Conservation (phyloP, 53 echinoderm and acorn worm genomes). For the Temnopleurus reevesii region DNA sequence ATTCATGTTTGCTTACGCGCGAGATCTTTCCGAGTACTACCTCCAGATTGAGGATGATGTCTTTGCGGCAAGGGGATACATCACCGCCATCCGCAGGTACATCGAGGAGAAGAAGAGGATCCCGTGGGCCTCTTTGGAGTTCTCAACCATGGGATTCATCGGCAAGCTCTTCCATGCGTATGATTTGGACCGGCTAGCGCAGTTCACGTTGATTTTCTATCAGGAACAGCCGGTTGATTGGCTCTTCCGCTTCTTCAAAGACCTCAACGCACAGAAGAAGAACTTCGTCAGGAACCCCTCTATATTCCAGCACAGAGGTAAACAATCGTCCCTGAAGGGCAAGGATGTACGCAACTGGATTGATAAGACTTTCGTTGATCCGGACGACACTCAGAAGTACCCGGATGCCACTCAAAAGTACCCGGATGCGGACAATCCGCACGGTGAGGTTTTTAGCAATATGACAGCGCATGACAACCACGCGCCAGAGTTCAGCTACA, state of each 20-base stretch:
- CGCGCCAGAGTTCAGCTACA: no score
- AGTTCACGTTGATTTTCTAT: slow-evolving; percentile 78
- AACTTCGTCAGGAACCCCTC: slow-evolving; percentile 71
- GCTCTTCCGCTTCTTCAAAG: slow-evolving; percentile 69
- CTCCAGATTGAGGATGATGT: slow-evolving; percentile 89
- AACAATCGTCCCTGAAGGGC: slow-evolving; percentile 67
- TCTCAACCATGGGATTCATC: slow-evolving; percentile 80
- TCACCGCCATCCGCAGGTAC: slow-evolving; percentile 68
- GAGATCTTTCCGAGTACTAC: slow-evolving; percentile 73
- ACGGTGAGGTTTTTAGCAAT: no score
- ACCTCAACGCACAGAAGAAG: slow-evolving; percentile 71
- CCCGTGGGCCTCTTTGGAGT: slow-evolving; percentile 75
- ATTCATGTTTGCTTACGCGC: slow-evolving; percentile 75
- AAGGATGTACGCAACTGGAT: slow-evolving; percentile 40
- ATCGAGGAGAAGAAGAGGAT: slow-evolving; percentile 60
- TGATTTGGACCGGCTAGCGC: slow-evolving; percentile 62
- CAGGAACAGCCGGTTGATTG: slow-evolving; percentile 86
- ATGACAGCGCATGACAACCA: no score
- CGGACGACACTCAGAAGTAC: slow-evolving; percentile 5
- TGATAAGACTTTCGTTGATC: slow-evolving; percentile 13
- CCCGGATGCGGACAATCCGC: no score
- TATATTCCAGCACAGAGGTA: slow-evolving; percentile 78
- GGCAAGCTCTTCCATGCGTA: slow-evolving; percentile 75
- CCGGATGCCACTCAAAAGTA: no score
- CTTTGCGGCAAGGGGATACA: slow-evolving; percentile 67